Evolutionary conservation across 64 coral and sea anemone species (phyloP), one percentile per base, ranked within the genome.

Genomic region (Stylophora pistillata): DNA sequence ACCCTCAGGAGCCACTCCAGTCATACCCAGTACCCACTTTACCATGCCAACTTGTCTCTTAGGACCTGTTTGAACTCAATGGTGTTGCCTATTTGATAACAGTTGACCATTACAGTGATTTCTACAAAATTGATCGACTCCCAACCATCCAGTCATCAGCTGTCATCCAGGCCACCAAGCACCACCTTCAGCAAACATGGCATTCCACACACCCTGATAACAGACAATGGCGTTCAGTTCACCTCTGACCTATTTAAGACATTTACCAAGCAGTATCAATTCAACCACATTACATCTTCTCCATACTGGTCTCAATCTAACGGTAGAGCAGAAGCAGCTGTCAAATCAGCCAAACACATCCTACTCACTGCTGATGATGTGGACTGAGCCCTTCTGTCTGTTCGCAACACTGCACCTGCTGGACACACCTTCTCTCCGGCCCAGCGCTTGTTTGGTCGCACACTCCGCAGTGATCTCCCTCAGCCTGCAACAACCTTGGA

Each of bases 51-150:
- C 56, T 88, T 23, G 91, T 93, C 23, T 93, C 85, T 52, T 74
- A 86, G 29, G 92, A 89, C 61, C 64, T 89, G 71, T 89, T 94
- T 63, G 92, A 84, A 78, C 88, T 87, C 75, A 90, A 89, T 77
- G 78, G 86, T 34, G 13, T 10, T n/a, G 29, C 91, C 15, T 93
- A 93, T 56, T 20, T 93, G 41, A 65, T 93, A 15, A 94, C 92
- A 32, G 92, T 94, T 1, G 92, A 94, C 73, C 76, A 93, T 66
- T 93, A 88, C 76, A 82, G 85, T 73, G 85, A 93, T 34, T 93
- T 81, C 30, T 88, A 89, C 32, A 78, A 94, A 63, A 9, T 94
- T 62, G 92, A 94, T 71, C 78, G 30, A n/a, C 87, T 86, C 28
- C 71, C 72, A 18, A 83, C 41, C 32, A 80, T 81, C 17, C 85